Base-by-base conservation (phyloP, 2,888 invertebrate species). In the Calliopum simillimum region DNA sequence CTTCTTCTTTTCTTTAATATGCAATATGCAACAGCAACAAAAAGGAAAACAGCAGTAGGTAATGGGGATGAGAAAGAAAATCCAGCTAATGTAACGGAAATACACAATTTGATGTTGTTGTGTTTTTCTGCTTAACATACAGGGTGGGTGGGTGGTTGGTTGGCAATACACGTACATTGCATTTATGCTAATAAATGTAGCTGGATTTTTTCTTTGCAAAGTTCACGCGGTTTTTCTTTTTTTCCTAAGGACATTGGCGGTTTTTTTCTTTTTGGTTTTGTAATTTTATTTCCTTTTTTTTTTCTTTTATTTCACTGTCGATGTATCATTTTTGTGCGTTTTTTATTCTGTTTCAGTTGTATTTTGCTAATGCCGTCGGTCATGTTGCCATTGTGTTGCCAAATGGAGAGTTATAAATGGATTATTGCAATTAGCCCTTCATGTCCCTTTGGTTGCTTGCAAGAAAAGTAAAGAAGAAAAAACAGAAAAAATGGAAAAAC, bases 351-450 rank as follows among this genome's bases (percentile, higher is more conserved):
- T 55, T 75, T 70, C 70, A 70, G 76, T 76, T 77, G 75, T 75
- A 43, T 43, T n/a, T 33, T 33, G 33, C 33, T 33, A 33, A 25
- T 56, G 33, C 56, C 56, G 73, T 53, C 70, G 69, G 74, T 69
- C 73, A 70, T 70, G 51, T 68, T 74, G 75, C 69, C 72, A 74
- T 78, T 76, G 76, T 76, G 61, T 58, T 65, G 33, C 63, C 63
- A 80, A 80, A 79, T 80, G 78, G 77, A 78, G 79, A 77, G 78
- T 79, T 84, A 79, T 84, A 84, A 84, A 85, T 85, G 85, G 84
- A 85, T 85, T 84, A 84, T 81, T 82, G 82, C 85, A 85, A 84
- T 84, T 84, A 85, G 81, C 82, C 80, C 76, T 73, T 76, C 75
- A 72, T 65, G 69, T 61, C 71, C 73, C 47, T 49, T 41, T 21